A percentile compares a stretch with the other conserved stretches of the same genome.
Evolutionary conservation across 2,797 vertebrate genomes (phyloP).

Genomic region (Tapera naevia): DNA sequence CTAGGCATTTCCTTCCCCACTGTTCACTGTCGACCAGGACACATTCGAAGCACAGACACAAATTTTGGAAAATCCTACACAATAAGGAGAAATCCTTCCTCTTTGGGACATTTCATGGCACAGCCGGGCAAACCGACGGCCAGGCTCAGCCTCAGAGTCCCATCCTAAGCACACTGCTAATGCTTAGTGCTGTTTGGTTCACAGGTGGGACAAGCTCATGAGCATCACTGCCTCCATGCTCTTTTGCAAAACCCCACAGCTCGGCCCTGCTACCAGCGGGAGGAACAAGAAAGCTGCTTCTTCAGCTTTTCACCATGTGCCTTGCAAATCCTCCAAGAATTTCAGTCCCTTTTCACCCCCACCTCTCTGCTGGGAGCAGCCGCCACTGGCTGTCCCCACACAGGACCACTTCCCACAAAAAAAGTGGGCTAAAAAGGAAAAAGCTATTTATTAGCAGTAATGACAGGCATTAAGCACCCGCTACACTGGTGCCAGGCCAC

Average conservation of each 20-base stretch:
- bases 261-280: background rate
- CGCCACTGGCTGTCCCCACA: background rate
- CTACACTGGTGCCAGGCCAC: background rate
- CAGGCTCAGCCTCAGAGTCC: background rate
- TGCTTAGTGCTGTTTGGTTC: background rate
- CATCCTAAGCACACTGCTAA: background rate
- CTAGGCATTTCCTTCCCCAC: background rate
- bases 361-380: background rate
- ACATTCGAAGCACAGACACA: background rate
- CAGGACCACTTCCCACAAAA: background rate
- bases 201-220: background rate
- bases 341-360: constrained; percentile 10
- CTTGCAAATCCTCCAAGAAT: constrained; percentile 24
- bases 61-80: background rate
- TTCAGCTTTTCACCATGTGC: constrained; percentile 17
- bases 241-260: background rate
- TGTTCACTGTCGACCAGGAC: background rate
- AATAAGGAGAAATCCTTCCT: background rate
- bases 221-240: background rate
- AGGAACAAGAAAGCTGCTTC: background rate
- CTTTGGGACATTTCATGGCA: background rate
- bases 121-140: background rate
- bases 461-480: background rate
- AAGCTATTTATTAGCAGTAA: background rate
- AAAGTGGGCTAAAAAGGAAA: background rate